Base-by-base conservation (phyloP, 30 jellyfish, hydroid and myxozoan species). In the Turritopsis rubra region DNA sequence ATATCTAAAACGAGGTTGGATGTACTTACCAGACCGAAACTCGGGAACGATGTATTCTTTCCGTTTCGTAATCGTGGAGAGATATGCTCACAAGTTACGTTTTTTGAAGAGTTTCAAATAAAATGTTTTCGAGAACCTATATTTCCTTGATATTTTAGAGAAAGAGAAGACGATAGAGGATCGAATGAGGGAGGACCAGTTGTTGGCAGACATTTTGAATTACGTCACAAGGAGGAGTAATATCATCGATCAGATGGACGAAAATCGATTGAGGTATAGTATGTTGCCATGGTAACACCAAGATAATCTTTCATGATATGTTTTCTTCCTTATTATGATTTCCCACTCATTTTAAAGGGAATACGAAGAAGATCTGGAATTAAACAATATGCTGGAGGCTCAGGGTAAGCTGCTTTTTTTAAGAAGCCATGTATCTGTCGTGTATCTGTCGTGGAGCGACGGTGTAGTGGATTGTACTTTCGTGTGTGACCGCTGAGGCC, bases 241-340 rank as follows among this genome's bases (percentile, higher is more conserved):
- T 24, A 92, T 92, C 54, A 96, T 92, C 52, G 98, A 87, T 65
- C 88, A 88, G 79, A 75, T 92, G 85, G 98, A 92, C 25, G 96
- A 92, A 27, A 96, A 92, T 54, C 77, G 98, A 66, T 19, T 85
- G 22, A 85, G 95, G 97, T 90, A 81, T 65, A 28, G 65, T 17
- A n/a, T 26, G 26, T 29, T 24, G 24, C 24, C 41, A 26, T 74
- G 7, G 60, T 22, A 20, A 8, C n/a, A n/a, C 52, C n/a, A n/a
- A n/a, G 28, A 18, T 52, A 29, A 20, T 24, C 27, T 24, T 7
- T 53, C 70, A 21, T 18, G n/a, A n/a, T n/a, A n/a, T n/a, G n/a
- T n/a, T n/a, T n/a, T n/a, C n/a, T 21, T 26, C 24, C 72, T 29
- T 28, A 4, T 19, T 8, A n/a, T 65, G 53, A 0, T 16, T 3